Evolutionary conservation across 2,113 vertebrate genomes (phyloP).

Genomic region (Pandion haliaetus): DNA sequence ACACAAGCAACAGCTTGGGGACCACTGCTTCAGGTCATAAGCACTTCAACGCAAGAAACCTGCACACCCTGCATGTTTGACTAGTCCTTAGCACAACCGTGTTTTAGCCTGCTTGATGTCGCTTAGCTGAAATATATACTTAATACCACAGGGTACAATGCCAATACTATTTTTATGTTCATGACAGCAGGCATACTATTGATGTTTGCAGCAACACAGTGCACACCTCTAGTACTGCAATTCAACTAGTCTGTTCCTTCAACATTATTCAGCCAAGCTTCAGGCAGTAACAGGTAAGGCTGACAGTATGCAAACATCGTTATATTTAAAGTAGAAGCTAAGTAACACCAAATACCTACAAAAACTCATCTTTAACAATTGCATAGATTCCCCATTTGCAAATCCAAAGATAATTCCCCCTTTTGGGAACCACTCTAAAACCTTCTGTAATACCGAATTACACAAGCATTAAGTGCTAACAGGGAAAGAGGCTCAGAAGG

Average conservation of each 20-base stretch:
- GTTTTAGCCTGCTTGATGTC: background rate
- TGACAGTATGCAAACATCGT: fast-evolving
- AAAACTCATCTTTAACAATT: background rate
- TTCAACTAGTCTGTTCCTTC: background rate
- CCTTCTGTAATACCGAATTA: background rate
- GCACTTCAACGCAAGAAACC: background rate
- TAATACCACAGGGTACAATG: background rate
- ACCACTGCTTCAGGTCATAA: background rate
- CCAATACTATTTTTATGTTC: background rate
- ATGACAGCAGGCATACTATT: background rate
- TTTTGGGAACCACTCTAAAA: background rate
- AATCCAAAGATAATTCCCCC: background rate
- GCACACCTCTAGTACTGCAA: background rate
- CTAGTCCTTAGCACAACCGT: background rate
- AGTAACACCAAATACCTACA: background rate
- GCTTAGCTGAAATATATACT: background rate
- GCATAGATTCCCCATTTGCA: background rate
- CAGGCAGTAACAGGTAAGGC: background rate
- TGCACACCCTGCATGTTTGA: background rate
- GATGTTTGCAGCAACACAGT: background rate
- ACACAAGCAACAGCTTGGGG: background rate
- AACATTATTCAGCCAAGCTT: background rate
- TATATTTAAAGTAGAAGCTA: background rate
- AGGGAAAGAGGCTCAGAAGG: background rate
- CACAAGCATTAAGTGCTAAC: background rate